Evolutionary conservation across 2,888 invertebrate species (phyloP), one percentile per base, ranked within the genome.

Genomic region (Epinotia demarniana): DNA sequence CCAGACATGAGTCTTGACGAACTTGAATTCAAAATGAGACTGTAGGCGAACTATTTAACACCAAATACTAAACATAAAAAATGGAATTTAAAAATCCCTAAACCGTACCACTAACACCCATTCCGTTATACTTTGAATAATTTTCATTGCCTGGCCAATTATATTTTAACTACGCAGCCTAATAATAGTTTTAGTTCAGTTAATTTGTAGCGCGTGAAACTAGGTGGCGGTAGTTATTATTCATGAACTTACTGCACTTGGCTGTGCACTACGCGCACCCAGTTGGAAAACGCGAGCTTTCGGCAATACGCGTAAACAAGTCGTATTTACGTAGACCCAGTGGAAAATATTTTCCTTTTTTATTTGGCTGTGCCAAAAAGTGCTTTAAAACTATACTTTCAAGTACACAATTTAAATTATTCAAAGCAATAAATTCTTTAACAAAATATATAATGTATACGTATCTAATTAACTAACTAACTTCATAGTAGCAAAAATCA

Each of bases 161-260:
- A 74, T 49, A 23, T 3, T 63, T 57, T 74, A 74, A 74, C 70
- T 74, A 64, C 63, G 16, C 9, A 67, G 60, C 49, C 67, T 73
- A 67, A 64, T 39, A 33, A 57, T 43, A 19, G 18, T 43, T 62
- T 69, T 57, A 46, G 57, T 23, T 58, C 49, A 19, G 63, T 74
- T 74, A 49, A 9, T 64, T 58, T 64, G 8, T 70, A 58, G 74
- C 39, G 57, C 39, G 19, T 12, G 60, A 49, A 57, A 69, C 58
- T 69, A 60, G 19, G 19, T 58, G 58, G 23, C n/a, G 33, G 62
- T 18, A 58, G 57, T 57, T 19, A 19, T 27, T 53, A 0, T 19
- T 12, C 39, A 13, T 61, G 9, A n/a, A 53, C 53, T 64, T 53
- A 66, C 27, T 43, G 16, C 18, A 57, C 39, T 67, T 67, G 67